Percentiles rank a stretch among this genome's conserved stretches.
Evolutionary conservation across 2,888 invertebrate species (phyloP).

Genomic region (Xiphydria camelus): DNA sequence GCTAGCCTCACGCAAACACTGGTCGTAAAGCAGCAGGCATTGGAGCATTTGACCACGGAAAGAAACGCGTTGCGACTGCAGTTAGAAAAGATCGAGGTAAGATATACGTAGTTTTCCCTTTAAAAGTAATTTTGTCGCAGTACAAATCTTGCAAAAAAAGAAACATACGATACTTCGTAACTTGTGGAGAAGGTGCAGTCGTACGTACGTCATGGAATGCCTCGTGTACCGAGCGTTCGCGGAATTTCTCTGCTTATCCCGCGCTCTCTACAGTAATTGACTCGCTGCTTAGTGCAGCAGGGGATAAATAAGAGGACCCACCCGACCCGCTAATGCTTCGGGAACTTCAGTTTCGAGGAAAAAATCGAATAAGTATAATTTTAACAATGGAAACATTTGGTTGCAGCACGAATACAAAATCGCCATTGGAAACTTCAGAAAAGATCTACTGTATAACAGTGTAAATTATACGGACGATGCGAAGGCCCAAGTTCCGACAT

Average conservation of each 20-base stretch:
- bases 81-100: constrained; percentile 77
- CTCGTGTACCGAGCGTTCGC: no score
- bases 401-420: constrained; percentile 67
- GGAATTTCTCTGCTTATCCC: no score
- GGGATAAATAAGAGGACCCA: constrained; percentile 25
- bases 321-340: no score
- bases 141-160: no score
- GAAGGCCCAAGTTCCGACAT: constrained; percentile 70
- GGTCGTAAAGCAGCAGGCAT: constrained; percentile 80
- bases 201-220: no score
- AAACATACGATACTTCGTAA: no score
- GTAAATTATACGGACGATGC: constrained; percentile 72
- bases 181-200: no score
- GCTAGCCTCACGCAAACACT: constrained; percentile 74
- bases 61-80: constrained; percentile 84
- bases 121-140: background rate
- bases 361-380: no score
- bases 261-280: no score
- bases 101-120: background rate
- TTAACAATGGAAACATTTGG: no score
- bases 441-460: constrained; percentile 61
- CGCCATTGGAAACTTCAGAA: constrained; percentile 60
- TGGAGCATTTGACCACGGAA: constrained; percentile 83
- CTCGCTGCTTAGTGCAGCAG: no score
- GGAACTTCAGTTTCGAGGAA: no score